phyloP scores from a whole-genome alignment of 2,113 vertebrate species.

The Ondatra zibethicus region DNA sequence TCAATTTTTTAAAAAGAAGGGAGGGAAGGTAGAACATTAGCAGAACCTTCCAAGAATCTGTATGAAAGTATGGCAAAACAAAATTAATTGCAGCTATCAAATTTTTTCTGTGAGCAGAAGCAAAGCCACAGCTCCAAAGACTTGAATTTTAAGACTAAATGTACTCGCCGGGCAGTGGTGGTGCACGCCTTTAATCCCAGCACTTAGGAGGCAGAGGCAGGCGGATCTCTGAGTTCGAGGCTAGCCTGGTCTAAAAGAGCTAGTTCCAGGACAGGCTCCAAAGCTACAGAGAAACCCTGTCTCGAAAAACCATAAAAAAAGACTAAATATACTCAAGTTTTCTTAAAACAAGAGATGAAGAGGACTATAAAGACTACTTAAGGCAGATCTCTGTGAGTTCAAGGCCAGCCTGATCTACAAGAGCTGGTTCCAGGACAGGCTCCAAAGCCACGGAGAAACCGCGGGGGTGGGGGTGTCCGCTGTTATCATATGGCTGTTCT shows the following conservation, averaged over 20 bases:
- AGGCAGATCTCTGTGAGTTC: no score
- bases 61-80: conserved; percentile 16
- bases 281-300: no score
- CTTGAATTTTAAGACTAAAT: conserved; percentile 19
- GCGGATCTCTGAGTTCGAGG: no score
- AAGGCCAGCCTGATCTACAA: no score
- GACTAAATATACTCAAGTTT: not conserved
- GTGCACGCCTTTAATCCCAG: no score
- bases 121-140: conserved; percentile 18
- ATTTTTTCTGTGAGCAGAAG: not conserved
- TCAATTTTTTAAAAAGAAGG: not conserved
- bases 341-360: not conserved
- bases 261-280: no score
- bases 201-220: no score
- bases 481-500: not conserved
- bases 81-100: not conserved
- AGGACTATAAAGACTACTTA: not conserved
- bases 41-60: conserved; percentile 27
- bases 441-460: no score
- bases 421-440: no score
- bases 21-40: not conserved
- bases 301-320: no score
- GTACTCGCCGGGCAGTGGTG: no score
- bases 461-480: rapidly evolving
- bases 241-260: no score